Conservation (phyloP, 2,797 vertebrate species). For the Gymnoscopelus braueri region DNA sequence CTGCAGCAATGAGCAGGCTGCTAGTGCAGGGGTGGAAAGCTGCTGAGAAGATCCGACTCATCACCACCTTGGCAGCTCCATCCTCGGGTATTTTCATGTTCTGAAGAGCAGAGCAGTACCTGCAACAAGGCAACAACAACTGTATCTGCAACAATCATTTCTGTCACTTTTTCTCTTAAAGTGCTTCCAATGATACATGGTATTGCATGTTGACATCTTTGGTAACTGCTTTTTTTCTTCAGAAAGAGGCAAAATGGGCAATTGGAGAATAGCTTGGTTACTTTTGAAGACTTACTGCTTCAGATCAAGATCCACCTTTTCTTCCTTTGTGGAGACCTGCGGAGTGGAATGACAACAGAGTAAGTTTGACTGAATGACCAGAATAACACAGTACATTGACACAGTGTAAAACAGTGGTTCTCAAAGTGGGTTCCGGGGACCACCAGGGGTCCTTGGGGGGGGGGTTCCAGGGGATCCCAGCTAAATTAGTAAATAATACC, state of each 20-base stretch:
- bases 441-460: no score
- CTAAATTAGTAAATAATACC: no score
- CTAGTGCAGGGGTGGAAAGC: conserved; percentile 87
- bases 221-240: neutral
- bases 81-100: conserved; percentile 78
- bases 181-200: neutral
- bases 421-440: no score
- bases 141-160: neutral
- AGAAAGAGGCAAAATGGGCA: neutral
- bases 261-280: neutral
- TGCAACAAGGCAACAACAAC: conserved; percentile 54
- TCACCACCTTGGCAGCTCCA: conserved; percentile 84
- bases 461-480: no score
- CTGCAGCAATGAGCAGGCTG: conserved; percentile 85
- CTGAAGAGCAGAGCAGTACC: conserved; percentile 80
- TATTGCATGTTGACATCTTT: neutral
- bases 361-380: no score
- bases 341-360: conserved; percentile 1
- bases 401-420: no score
- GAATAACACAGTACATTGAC: no score
- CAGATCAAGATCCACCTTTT: conserved; percentile 44
- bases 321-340: conserved; percentile 48
- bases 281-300: conserved; percentile 61
- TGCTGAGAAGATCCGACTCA: conserved; percentile 76
- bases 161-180: neutral